Evolutionary conservation across 2,113 vertebrate genomes (phyloP), one percentile per base, ranked within the genome.

Genomic region (Capreolus pygargus): DNA sequence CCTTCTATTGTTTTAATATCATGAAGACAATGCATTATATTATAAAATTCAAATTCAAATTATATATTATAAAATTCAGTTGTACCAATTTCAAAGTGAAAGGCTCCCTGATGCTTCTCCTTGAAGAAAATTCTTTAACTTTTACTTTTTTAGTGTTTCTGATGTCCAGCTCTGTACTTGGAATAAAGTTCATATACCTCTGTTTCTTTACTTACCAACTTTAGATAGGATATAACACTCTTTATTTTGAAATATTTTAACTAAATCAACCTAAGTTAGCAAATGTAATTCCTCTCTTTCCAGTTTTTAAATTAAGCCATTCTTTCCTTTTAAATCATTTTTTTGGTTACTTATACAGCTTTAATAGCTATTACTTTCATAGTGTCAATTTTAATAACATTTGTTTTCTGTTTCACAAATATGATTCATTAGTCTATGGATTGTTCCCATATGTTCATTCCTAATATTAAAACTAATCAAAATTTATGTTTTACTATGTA

Each of bases 1-100:
- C 12, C 25, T 92, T 21, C 12, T 87, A 30, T 19, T 36, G 60
- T 90, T 54, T 7, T 6, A n/a, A 39, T 74, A 52, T 92, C 47
- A 23, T 55, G 27, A 52, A 79, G 81, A 58, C 14, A 45, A 70
- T 54, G 28, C 16, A 55, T 82, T n/a, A 21, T 36, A 47, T 74
- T 93, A 86, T 50, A 82, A 91, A 94, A 84, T 57, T 94, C 15
- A 96, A 94, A 78, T 57, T 94, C 33, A 47, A 81, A 82, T 47
- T 81, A 2, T 58, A 39, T 55, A 5, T 1, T 15, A 79, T 60
- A 43, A 82, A 45, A 87, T 50, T 76, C 12, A 43, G 1, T 79
- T 79, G 14, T 79, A 79, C 76, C 0, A 28, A 0, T 76, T 39
- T 52, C 27, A 64, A 43, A 89, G 81, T 27, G 78, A 74, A 84